These are phyloP conservation scores for Anas platyrhynchos DNA, from an alignment of 2,113 vertebrate species.

Conservation along the genomic window DNA sequence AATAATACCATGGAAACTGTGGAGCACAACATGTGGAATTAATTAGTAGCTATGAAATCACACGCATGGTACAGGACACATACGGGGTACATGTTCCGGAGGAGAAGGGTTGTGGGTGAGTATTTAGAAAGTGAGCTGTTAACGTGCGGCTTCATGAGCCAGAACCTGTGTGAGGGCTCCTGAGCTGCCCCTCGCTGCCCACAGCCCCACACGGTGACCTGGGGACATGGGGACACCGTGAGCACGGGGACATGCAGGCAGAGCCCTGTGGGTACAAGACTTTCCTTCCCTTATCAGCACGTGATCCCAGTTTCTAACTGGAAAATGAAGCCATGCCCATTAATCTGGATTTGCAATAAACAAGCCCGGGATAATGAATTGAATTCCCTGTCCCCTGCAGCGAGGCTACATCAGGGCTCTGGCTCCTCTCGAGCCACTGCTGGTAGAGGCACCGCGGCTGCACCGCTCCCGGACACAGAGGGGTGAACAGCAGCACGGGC, in stretches of 20 bases:
- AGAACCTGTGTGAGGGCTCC: not conserved
- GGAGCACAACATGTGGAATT: conserved; percentile 13
- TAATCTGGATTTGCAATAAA: not conserved
- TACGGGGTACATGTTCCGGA: not conserved
- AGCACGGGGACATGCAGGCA: not conserved
- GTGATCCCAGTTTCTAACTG: not conserved
- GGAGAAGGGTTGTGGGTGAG: not conserved
- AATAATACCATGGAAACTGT: conserved; percentile 17
- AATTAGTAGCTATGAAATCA: conserved; percentile 36
- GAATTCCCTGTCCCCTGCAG: accelerated
- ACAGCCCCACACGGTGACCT: too few relatives aligned
- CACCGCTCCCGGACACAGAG: accelerated
- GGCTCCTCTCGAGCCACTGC: not conserved
- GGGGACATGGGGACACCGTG: too few relatives aligned
- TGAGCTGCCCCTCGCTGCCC: too few relatives aligned
- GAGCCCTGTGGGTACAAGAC: not conserved
- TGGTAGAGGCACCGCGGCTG: accelerated
- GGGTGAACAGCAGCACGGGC: not conserved
- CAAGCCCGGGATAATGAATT: not conserved
- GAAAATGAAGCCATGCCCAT: not conserved
- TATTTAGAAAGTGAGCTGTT: not conserved
- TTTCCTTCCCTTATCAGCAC: not conserved
- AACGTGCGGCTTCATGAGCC: not conserved
- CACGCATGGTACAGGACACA: conserved; percentile 10
- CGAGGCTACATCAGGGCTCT: not conserved